Base-by-base conservation (phyloP, 2,113 vertebrate genomes). In the Otus sunia region DNA sequence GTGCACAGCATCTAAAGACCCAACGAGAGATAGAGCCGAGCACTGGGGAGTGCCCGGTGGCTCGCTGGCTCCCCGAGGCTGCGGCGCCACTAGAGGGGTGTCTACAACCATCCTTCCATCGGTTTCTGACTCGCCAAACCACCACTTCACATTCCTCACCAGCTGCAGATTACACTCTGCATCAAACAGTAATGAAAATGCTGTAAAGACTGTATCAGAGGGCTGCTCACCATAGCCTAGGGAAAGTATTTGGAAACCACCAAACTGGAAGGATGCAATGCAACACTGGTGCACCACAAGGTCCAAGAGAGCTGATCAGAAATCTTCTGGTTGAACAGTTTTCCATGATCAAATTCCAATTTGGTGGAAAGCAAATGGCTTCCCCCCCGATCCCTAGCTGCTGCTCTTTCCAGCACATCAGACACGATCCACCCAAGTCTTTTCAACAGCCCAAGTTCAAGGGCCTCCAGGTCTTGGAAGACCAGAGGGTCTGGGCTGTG, bases 71-170 rank as follows among this genome's bases (percentile, higher is more conserved):
- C 77, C 55, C 58, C 19, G 15, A 37, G 50, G 30, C 86, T 23
- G 76, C 2, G 2, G 37, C 34, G 68, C 96, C 96, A 58, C 95
- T 95, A 96, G 91, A 89, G 92, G 92, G 92, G 63, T 91, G 83
- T 89, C 91, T 86, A 9, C 64, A 83, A 53, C 94, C 93, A 50
- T 14, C 80, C 55, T 88, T 80, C 36, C 68, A 15, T 53, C 1
- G 0, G 14, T 8, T 53, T 5, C 52, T 8, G 8, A 19, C 18
- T 27, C 4, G 0, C n/a, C 58, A 26, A 45, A 72, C 16, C 68
- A 27, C 37, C 12, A 1, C 56, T 21, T 7, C 25, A 4, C n/a
- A 11, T 10, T 74, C 55, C 86, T 21, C 15, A 6, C 10, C 49
- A 29, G 10, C 11, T 77, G 63, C 59, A 63, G 76, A n/a, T 19